Evolutionary conservation across 2,797 vertebrate genomes (phyloP).

Genomic region (Carapus acus): DNA sequence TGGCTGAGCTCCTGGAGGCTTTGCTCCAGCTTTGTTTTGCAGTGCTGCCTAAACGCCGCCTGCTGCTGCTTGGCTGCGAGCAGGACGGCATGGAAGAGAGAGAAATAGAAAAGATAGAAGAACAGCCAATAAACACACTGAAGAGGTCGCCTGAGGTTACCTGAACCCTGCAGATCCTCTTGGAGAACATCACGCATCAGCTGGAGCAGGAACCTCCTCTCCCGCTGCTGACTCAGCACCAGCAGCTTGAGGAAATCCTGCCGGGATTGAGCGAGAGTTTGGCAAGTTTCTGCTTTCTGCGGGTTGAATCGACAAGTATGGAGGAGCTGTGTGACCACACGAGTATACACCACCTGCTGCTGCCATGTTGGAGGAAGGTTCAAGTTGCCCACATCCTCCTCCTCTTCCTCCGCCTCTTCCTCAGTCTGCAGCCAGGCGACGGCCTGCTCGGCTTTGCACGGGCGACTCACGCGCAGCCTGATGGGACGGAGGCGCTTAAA

Average conservation of each 20-base stretch:
- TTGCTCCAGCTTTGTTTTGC: constrained; percentile 58
- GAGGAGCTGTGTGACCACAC: background rate
- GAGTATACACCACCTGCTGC: constrained; percentile 51
- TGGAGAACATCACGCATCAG: constrained; percentile 55
- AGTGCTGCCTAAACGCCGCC: constrained; percentile 46
- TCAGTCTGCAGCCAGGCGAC: constrained; percentile 44
- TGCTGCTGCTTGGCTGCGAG: constrained; percentile 15
- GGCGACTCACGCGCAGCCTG: constrained; percentile 56
- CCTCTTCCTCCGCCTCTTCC: too few species aligned
- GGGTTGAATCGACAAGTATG: constrained; percentile 3
- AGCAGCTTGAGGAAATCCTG: constrained; percentile 65
- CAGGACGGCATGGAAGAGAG: constrained; percentile 6
- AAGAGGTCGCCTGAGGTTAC: background rate
- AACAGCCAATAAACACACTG: background rate
- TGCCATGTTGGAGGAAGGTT: constrained; percentile 25
- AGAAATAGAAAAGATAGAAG: background rate
- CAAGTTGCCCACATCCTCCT: constrained; percentile 20
- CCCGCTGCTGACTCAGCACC: constrained; percentile 69
- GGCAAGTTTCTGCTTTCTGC: background rate
- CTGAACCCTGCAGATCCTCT: constrained; percentile 53
- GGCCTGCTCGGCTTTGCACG: constrained; percentile 46
- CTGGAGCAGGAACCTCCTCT: constrained; percentile 64
- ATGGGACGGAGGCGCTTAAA: background rate
- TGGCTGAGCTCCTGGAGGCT: constrained; percentile 31
- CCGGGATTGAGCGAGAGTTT: constrained; percentile 28